phyloP scores from a whole-genome alignment of 2,888 invertebrate genomes.

The Orchestes rusci region DNA sequence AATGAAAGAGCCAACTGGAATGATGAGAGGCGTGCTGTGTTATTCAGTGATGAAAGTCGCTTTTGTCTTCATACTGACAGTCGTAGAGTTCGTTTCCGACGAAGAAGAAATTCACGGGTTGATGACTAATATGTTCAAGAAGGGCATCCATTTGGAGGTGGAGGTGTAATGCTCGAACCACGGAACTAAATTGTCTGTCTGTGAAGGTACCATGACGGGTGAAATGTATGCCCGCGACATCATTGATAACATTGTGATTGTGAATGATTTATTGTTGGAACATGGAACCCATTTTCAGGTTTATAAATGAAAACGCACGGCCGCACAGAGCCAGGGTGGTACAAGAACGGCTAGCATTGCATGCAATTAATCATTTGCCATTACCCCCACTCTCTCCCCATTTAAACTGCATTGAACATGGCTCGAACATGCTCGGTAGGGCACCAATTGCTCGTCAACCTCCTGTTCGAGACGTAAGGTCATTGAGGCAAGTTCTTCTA shows the following conservation, averaged over 20 bases:
- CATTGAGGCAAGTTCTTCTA: too few relatives aligned
- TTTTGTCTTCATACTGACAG: constrained; percentile 6
- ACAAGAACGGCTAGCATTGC: background rate
- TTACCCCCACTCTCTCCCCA: background rate
- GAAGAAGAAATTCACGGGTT: constrained; percentile 3
- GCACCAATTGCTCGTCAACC: background rate
- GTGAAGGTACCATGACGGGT: constrained; percentile 1
- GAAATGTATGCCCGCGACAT: background rate
- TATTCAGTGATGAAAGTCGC: constrained; percentile 4
- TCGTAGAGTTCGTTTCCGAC: constrained; percentile 1
- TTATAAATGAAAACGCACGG: constrained; percentile 1
- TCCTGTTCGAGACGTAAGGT: too few relatives aligned
- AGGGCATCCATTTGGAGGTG: constrained; percentile 5
- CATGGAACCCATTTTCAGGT: constrained; percentile 3
- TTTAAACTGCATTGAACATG: background rate
- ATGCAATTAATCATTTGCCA: background rate
- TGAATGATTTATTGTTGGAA: background rate
- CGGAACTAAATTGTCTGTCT: constrained; percentile 3
- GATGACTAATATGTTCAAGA: constrained; percentile 9
- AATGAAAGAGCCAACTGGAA: constrained; percentile 3
- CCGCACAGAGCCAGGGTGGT: background rate
- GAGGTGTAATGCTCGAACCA: constrained; percentile 2
- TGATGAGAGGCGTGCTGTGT: constrained; percentile 4
- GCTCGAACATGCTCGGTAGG: background rate
- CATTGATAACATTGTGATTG: background rate